Evolutionary conservation across 2,888 invertebrate genomes (phyloP), one percentile per base, ranked within the genome.

Genomic region (Synanthedon tipuliformis): DNA sequence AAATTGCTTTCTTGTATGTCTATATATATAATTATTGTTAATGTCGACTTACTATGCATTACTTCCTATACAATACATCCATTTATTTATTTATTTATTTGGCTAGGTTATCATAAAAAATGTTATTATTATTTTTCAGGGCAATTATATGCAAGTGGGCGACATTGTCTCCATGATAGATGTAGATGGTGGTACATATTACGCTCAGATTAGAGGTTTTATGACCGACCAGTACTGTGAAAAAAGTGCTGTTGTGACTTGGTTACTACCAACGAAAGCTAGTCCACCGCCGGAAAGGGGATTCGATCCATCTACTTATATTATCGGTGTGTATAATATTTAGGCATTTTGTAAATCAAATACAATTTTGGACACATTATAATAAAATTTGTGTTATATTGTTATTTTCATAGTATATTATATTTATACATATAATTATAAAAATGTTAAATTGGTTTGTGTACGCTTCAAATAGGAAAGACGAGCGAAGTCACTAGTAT

Each of bases 161-260:
- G 97, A 98, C 72, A 93, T 98, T 61, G 96, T 97, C 0, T 95
- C 95, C 0, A 88, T 97, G 76, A 88, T 91, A 54, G 96, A 96
- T 69, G 80, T 90, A 41, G 92, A 92, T 3, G 92, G 93, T 52
- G 92, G 91, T 57, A 89, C 92, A 27, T 98, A 92, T 81, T 98
- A 96, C 69, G 97, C 96, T 5, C 97, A 97, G 84, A 92, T 97
- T 53, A 89, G 95, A 53, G 97, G 96, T 0, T 90, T 98, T 53
- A 86, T 97, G 55, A 94, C 95, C 0, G 97, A 98, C 75, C 95
- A 96, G 73, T 97, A 95, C 75, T 95, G 96, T 64, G 95, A 96
- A 73, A 97, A 97, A 80, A 96, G 96, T 74, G 97, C 96, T 0
- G 95, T 94, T 2, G 86, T 97, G 12, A 95, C 96, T 0, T 98